These are phyloP conservation scores for Tenebrio molitor DNA, from an alignment of 1,140 invertebrate species.

Conservation along the genomic window DNA sequence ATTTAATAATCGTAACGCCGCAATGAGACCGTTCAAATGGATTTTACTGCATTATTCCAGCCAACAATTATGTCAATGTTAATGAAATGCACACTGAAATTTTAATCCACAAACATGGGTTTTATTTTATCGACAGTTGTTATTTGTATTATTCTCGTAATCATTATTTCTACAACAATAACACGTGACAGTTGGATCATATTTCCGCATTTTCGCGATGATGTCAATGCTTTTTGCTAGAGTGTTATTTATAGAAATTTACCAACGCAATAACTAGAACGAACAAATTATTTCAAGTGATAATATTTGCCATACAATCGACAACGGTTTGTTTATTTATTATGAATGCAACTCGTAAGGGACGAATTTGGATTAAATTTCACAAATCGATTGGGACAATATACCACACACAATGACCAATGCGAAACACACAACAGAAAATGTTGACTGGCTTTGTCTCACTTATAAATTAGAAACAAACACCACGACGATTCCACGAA, in stretches of 20 bases:
- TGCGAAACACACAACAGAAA: no score
- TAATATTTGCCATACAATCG: no score
- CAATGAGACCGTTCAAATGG: not conserved
- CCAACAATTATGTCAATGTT: not conserved
- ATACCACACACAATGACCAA: no score
- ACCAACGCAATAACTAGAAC: not conserved
- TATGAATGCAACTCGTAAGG: no score
- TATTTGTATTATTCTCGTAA: constrained; percentile 5
- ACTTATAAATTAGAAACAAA: no score
- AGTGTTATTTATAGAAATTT: constrained; percentile 14
- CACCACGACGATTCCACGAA: no score
- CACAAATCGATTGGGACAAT: no score
- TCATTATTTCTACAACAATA: constrained; percentile 7
- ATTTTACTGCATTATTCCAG: not conserved
- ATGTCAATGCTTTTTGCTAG: constrained; percentile 1
- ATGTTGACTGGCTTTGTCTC: no score
- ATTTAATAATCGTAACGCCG: not conserved
- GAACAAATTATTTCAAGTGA: no score
- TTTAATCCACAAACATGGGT: constrained; percentile 25
- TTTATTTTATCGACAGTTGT: constrained; percentile 20
- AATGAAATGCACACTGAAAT: not conserved
- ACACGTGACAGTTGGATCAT: constrained; percentile 12
- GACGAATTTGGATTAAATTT: no score
- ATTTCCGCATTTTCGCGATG: not conserved
- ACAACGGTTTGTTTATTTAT: no score